Evolutionary conservation across 2,888 invertebrate species (phyloP).

Genomic region (Apocheima hispidaria): DNA sequence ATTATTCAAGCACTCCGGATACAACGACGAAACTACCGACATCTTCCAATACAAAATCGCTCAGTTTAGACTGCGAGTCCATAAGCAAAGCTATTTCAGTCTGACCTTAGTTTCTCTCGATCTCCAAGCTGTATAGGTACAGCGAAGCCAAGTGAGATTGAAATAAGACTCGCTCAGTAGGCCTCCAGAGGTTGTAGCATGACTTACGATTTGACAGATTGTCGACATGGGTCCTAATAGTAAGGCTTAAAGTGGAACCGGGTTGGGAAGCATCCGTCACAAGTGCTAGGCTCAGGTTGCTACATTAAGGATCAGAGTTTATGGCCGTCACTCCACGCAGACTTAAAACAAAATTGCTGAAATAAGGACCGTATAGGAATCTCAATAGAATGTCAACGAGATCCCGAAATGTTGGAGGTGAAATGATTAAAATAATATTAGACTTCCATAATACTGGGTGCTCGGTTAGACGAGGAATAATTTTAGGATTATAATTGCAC

Average conservation of each 20-base stretch:
- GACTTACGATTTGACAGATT: slow-evolving; percentile 9
- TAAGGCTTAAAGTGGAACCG: neutral
- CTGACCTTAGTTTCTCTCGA: neutral
- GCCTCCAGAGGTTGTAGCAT: neutral
- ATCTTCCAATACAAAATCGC: too few species aligned
- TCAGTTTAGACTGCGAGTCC: neutral
- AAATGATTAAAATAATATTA: too few species aligned
- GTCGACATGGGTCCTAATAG: slow-evolving; percentile 5
- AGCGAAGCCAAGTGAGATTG: neutral
- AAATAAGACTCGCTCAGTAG: neutral
- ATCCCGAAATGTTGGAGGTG: too few species aligned
- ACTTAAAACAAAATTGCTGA: neutral
- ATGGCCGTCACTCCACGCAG: neutral
- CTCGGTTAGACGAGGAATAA: too few species aligned
- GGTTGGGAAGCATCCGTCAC: neutral
- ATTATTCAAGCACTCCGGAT: too few species aligned
- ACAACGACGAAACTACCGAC: too few species aligned
- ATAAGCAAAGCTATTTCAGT: neutral
- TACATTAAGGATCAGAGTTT: neutral
- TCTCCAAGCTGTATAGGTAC: neutral
- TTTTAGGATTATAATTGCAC: too few species aligned
- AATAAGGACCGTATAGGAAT: neutral
- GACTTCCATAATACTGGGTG: too few species aligned
- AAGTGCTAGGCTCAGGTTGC: neutral
- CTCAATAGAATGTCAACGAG: too few species aligned